A percentile compares a stretch with the other conserved stretches of the same genome.
Conservation (phyloP, 2,113 vertebrate species). For the Camelus dromedarius region DNA sequence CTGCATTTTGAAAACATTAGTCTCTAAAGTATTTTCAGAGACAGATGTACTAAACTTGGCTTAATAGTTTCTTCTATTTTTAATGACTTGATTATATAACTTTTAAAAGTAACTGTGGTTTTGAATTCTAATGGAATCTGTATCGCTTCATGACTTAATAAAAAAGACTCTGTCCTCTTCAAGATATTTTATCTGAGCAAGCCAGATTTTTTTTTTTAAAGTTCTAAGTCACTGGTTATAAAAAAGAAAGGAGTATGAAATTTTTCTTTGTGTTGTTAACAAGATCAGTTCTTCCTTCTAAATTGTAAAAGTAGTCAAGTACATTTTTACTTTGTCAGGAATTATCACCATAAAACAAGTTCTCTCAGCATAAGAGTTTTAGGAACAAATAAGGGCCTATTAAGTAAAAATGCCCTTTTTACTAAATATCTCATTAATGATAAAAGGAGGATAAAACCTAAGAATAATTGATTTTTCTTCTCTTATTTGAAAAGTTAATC, state of each 20-base stretch:
- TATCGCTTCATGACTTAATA: neutral
- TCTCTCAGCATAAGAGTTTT: neutral
- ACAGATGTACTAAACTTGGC: neutral
- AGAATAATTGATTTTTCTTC: conserved; percentile 36
- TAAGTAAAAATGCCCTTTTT: neutral
- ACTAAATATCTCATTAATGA: neutral
- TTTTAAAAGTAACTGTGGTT: conserved; percentile 49
- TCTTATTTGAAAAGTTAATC: neutral
- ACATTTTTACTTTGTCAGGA: neutral
- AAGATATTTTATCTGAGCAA: conserved; percentile 44
- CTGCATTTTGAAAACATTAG: neutral
- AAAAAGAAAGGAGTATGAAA: neutral
- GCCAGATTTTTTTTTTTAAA: neutral
- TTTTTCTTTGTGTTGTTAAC: conserved; percentile 43
- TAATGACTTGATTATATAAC: conserved; percentile 42
- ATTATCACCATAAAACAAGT: neutral
- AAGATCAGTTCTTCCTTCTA: conserved; percentile 9
- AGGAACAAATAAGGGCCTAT: neutral
- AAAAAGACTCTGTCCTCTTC: neutral
- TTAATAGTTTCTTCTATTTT: conserved; percentile 48
- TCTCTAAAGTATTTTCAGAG: neutral
- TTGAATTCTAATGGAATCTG: conserved; percentile 8
- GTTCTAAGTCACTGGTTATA: conserved; percentile 20
- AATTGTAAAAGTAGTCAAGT: neutral
- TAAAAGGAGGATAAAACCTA: neutral